Evolutionary conservation across 2,113 vertebrate species (phyloP), one percentile per base, ranked within the genome.

Genomic region (Cyphomyrus discorhynchus): DNA sequence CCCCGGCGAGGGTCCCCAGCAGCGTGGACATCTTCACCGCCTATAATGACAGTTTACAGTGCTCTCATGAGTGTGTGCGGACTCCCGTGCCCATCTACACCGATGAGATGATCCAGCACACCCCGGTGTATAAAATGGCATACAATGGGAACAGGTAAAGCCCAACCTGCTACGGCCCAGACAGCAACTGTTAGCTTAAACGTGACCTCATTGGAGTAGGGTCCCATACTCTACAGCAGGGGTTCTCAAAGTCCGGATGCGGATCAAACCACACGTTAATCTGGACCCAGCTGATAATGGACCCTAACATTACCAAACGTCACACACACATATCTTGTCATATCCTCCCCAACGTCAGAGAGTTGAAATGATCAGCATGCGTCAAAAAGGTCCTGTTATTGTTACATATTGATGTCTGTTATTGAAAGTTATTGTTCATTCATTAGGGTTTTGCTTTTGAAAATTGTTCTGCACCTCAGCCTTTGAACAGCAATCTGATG

Each of bases 11-110:
- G 1, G 98, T 98, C 91, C 96, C 98, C 94, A 99, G 98, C 92
- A 97, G 96, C 94, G 95, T 99, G 95, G 98, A 99, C 96, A 98
- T 99, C 91, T 99, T 99, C 96, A 98, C 98, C 66, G 98, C 98
- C 96, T 99, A 99, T 94, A 98, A 98, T 0, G 98, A 99, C 94
- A 98, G 97, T 88, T 96, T 99, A 88, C 98, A 98, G 95, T 99
- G 98, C 94, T 98, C 98, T 1, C 98, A 99, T 2, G 98, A 99
- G 95, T 99, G 98, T 5, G 97, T 99, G 31, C 95, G 98, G 88
- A 97, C 97, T 0, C 96, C 98, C 0, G 96, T 98, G 92, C 96
- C 98, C 0, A 95, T 97, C 91, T 99, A 98, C 89, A 95, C 98
- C 0, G 98, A 99, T 39, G 98, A 99, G 94, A 95, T 96, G 82